Percentiles rank a stretch among this genome's conserved stretches.
Conservation (phyloP, 2,113 vertebrate species). For the Pangasianodon gigas region DNA sequence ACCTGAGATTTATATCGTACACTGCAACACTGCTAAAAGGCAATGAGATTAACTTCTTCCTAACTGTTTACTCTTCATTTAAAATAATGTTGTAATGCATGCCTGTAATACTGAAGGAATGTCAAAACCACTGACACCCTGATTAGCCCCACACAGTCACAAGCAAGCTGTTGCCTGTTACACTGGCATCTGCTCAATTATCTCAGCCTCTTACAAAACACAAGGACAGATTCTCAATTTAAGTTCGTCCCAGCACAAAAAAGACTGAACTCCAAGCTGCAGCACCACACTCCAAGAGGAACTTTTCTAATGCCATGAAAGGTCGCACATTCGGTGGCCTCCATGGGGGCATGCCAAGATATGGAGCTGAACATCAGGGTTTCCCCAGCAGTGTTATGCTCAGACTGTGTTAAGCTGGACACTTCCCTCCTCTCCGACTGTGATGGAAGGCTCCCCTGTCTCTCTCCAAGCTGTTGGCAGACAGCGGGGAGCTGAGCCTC, state of each 20-base stretch:
- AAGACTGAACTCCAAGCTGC: neutral
- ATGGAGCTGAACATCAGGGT: conserved; percentile 22
- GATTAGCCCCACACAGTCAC: conserved; percentile 7
- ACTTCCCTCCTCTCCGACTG: conserved; percentile 51
- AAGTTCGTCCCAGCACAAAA: neutral
- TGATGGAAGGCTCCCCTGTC: conserved; percentile 53
- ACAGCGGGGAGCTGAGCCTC: conserved; percentile 49
- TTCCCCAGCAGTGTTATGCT: conserved; percentile 43
- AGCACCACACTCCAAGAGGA: neutral
- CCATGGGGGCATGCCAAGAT: conserved; percentile 13
- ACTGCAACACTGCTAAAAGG: neutral
- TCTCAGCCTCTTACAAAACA: neutral
- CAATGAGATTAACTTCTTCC: neutral
- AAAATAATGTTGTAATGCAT: neutral
- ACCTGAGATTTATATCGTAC: neutral
- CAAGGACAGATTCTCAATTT: neutral
- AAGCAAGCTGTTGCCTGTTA: conserved; percentile 1
- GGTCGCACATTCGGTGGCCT: conserved; percentile 21
- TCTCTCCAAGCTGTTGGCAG: conserved; percentile 63
- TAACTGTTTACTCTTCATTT: neutral
- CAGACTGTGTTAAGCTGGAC: conserved; percentile 52
- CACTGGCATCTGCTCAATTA: conserved; percentile 7
- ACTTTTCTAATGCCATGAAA: conserved; percentile 15
- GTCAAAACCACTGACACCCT: neutral
- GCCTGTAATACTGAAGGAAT: conserved; percentile 7